Evolutionary conservation across 2,113 vertebrate species (phyloP), one percentile per base, ranked within the genome.

Genomic region (Cyprinodon brontotheroides): DNA sequence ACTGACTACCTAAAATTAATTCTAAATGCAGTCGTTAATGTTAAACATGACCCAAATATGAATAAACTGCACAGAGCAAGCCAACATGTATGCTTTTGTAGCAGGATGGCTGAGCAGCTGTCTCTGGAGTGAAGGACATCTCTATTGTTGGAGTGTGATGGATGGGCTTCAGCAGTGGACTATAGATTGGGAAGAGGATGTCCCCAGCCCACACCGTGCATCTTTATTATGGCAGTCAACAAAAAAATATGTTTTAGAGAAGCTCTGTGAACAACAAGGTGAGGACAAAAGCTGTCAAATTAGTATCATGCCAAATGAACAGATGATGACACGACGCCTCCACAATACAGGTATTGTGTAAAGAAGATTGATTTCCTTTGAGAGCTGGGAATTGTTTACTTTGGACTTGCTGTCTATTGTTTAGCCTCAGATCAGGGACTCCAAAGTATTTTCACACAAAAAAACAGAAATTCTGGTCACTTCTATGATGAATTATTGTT

Each of bases 111-210:
- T 68, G 81, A 87, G 78, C 89, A 87, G 90, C 82, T 89, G 91
- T 84, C 81, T 62, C 7, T 82, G 77, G 79, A 88, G 83, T 68
- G 80, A 77, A 75, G 61, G 78, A 86, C 79, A 63, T 87, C 80
- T 82, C 83, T 77, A 84, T 91, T 91, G 86, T 91, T 86, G 84
- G 85, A 81, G 78, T 14, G 67, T 91, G 91, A 93, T 89, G 79
- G 82, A 90, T 89, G 87, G 87, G 82, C 39, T 14, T 17, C 61
- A 61, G 74, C 80, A 64, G 37, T 62, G 65, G 61, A 82, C 87
- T 75, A 65, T 60, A 57, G 75, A 80, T 61, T 5, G 2, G 36
- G 45, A 45, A 67, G 72, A 9, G 41, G 1, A 61, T 70, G 60
- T 79, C 69, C 85, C 76, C 64, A 71, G 50, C 68, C 65, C 47